Evolutionary conservation across 35 echinoderm and acorn worm genomes (phyloP).

Genomic region (Lytechinus pictus): DNA sequence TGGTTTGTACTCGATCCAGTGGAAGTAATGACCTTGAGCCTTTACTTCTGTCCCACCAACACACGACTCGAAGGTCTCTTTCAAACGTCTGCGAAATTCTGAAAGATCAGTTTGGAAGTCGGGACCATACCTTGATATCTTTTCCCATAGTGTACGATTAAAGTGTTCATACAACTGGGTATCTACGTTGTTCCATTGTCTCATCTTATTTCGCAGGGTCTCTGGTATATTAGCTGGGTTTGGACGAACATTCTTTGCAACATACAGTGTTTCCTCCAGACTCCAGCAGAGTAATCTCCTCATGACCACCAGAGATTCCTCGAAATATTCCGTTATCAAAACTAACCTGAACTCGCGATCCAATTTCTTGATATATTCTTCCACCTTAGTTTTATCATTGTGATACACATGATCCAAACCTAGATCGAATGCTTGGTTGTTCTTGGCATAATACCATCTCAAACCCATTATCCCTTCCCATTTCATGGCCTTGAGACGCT

Average conservation of each 20-base stretch:
- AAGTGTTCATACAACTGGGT: constrained; percentile 75
- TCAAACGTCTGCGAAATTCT: constrained; percentile 50
- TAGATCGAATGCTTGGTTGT: constrained; percentile 75
- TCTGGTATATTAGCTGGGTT: constrained; percentile 20
- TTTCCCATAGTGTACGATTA: constrained; percentile 85
- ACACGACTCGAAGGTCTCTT: constrained; percentile 62
- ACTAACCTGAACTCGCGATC: constrained; percentile 61
- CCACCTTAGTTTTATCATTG: constrained; percentile 24
- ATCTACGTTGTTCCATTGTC: constrained; percentile 63
- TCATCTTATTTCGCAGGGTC: constrained; percentile 46
- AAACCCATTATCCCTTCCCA: constrained; percentile 66
- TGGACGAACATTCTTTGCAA: constrained; percentile 70
- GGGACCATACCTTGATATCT: constrained; percentile 77
- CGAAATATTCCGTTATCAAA: constrained; percentile 72
- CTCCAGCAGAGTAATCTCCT: constrained; percentile 71
- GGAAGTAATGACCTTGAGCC: constrained; percentile 54
- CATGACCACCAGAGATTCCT: constrained; percentile 76
- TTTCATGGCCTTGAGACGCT: constrained; percentile 57
- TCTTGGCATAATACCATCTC: constrained; percentile 64
- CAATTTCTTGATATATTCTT: constrained; percentile 49
- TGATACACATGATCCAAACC: constrained; percentile 67
- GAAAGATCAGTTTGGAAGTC: constrained; percentile 70
- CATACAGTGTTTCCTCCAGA: constrained; percentile 70
- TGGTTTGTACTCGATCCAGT: constrained; percentile 57
- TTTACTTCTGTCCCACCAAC: constrained; percentile 57